These are phyloP conservation scores for Ridgeia piscesae DNA, from an alignment of 1,140 invertebrate species.

Conservation along the genomic window DNA sequence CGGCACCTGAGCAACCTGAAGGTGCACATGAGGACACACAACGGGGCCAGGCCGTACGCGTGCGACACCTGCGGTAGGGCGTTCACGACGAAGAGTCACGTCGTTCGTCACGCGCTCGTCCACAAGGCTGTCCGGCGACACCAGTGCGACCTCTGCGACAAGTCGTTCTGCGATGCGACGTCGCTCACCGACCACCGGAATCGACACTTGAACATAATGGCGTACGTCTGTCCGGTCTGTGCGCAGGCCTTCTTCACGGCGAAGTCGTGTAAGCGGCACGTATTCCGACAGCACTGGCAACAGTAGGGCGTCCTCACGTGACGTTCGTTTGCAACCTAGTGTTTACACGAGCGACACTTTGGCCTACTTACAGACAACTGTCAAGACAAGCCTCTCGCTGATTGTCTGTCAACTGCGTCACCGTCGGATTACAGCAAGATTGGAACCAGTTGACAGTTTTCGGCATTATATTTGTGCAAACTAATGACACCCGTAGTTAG, in stretches of 20 bases:
- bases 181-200: conserved; percentile 90
- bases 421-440: no score
- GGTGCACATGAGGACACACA: conserved; percentile 79
- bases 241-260: not conserved
- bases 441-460: no score
- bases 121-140: conserved; percentile 89
- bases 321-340: no score
- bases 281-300: no score
- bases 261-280: not conserved
- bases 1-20: conserved; percentile 77
- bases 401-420: no score
- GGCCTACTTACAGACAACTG: no score
- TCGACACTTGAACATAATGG: conserved; percentile 50
- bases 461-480: no score
- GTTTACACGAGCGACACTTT: no score
- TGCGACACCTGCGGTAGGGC: conserved; percentile 86
- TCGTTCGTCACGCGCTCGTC: conserved; percentile 93
- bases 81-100: conserved; percentile 86
- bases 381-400: no score
- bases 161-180: conserved; percentile 95
- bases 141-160: conserved; percentile 82
- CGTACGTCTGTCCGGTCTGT: not conserved
- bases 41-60: conserved; percentile 78
- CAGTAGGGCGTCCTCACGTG: no score
- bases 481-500: no score